Percentiles rank a stretch among this genome's conserved stretches.
phyloP scores from a whole-genome alignment of 2,113 vertebrate species.

The Anthoscopus minutus region DNA sequence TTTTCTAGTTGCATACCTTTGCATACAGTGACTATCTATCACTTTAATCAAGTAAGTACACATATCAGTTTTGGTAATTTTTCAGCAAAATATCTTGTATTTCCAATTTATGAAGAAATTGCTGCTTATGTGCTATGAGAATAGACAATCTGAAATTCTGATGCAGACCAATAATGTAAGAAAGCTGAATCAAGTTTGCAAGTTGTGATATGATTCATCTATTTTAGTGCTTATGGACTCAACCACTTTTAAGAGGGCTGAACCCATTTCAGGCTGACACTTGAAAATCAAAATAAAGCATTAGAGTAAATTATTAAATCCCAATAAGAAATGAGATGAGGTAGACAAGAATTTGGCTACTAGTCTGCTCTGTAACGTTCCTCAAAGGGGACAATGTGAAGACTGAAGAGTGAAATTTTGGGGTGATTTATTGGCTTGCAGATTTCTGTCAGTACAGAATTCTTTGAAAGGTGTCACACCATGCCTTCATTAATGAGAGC shows the following conservation, averaged over 20 bases:
- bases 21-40: not conserved
- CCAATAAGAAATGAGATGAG: not conserved
- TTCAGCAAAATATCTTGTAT: not conserved
- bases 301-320: not conserved
- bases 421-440: not conserved
- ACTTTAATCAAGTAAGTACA: not conserved
- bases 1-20: not conserved
- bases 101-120: not conserved
- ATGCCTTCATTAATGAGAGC: not conserved
- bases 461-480: not conserved
- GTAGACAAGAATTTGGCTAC: not conserved
- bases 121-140: not conserved
- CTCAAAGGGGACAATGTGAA: not conserved
- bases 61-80: not conserved
- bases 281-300: not conserved
- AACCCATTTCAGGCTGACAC: not conserved
- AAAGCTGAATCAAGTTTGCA: not conserved
- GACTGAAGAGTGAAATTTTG: not conserved
- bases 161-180: not conserved
- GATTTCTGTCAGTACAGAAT: not conserved
- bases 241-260: not conserved
- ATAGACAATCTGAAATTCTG: not conserved
- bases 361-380: not conserved
- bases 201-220: not conserved
- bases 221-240: not conserved